Conservation (phyloP, 2,113 vertebrate genomes). For the Aegithalos caudatus region DNA sequence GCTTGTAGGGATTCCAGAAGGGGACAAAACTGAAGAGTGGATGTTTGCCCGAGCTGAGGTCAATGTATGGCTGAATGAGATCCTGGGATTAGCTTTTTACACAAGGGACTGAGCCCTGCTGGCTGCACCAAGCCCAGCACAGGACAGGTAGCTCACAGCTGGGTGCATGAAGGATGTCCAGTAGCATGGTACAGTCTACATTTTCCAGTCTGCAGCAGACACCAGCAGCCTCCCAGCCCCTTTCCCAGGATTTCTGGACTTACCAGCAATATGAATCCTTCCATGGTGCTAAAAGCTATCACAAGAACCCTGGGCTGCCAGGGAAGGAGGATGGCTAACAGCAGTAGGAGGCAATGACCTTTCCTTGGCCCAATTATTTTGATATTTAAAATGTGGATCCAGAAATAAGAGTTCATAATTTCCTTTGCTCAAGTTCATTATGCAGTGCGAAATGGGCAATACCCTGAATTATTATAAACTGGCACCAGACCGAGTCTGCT, state of each 20-base stretch:
- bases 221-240: neutral
- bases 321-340: neutral
- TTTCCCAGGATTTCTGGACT: neutral
- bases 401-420: conserved; percentile 14
- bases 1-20: neutral
- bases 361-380: conserved; percentile 24
- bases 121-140: neutral
- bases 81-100: neutral
- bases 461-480: conserved; percentile 41
- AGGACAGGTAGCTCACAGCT: fast-evolving
- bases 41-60: neutral
- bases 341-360: neutral
- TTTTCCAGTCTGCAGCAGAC: neutral
- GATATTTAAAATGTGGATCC: conserved; percentile 22
- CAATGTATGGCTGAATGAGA: neutral
- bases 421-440: conserved; percentile 22
- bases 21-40: neutral
- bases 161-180: neutral
- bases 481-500: neutral
- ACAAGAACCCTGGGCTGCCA: neutral
- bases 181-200: neutral
- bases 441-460: conserved; percentile 32
- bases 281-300: conserved; percentile 2
- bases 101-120: neutral
- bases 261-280: neutral